Conservation (phyloP, 2,113 vertebrate genomes). For the Tragelaphus scriptus region DNA sequence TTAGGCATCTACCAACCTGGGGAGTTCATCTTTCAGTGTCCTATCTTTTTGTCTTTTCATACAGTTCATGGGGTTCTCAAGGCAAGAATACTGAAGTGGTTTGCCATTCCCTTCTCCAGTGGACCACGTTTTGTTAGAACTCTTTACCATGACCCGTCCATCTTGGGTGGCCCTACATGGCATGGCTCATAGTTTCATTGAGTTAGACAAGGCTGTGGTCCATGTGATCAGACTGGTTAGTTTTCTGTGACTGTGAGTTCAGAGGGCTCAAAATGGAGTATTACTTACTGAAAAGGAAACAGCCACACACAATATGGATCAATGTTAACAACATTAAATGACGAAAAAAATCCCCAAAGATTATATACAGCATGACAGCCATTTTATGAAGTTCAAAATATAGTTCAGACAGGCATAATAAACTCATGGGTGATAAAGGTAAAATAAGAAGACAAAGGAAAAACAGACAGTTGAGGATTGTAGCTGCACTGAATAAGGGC, state of each 20-base stretch:
- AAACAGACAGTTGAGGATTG: neutral
- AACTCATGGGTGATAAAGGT: neutral
- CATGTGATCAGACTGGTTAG: neutral
- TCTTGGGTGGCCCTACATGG: neutral
- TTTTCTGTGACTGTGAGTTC: neutral
- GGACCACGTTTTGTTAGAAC: neutral
- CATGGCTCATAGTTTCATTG: neutral
- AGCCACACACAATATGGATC: neutral
- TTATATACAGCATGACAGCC: neutral
- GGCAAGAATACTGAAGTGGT: neutral
- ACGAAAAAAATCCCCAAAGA: neutral
- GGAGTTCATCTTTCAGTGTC: neutral
- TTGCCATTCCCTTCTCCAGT: neutral
- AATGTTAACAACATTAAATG: neutral
- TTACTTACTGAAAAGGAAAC: neutral
- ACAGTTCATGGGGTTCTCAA: neutral
- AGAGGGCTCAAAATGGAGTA: neutral
- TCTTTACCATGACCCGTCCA: rapidly evolving
- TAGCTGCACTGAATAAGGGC: neutral
- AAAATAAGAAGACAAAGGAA: neutral
- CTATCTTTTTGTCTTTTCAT: neutral
- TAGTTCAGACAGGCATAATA: neutral
- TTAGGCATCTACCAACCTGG: neutral
- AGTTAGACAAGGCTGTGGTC: neutral
- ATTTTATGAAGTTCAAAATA: neutral